Evolutionary conservation across 2,113 vertebrate genomes (phyloP), one percentile per base, ranked within the genome.

Genomic region (Tyto alba): DNA sequence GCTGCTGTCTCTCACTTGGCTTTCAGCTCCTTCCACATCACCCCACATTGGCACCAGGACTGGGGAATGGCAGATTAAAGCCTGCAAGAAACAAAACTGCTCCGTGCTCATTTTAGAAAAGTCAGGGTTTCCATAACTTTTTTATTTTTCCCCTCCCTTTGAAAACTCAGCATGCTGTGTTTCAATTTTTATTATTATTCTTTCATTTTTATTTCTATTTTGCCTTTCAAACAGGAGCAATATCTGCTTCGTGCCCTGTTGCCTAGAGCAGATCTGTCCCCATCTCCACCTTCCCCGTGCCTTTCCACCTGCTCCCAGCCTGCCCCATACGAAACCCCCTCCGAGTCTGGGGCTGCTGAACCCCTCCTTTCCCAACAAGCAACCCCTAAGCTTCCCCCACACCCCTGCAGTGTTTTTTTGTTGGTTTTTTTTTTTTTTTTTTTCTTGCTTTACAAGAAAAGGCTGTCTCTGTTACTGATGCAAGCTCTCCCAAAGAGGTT

Each of bases 51-150:
- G 72, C 67, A 14, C 67, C 23, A 1, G 19, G 3, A 30, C 76
- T 41, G 67, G 85, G n/a, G 26, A 45, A 8, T 3, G 4, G 27
- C 53, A 17, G 53, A 16, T n/a, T 59, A 38, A 59, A 73, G 68
- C 53, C 53, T 20, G 18, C 21, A 3, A 40, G 76, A 27, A 52
- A 27, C 25, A 48, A 27, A 75, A 26, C 71, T 1, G 0, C 62
- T 9, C 71, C 1, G 0, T 2, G 3, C 43, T 25, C 19, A 0
- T 30, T 48, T 45, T 16, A 10, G 38, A 30, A 10, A 38, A 67
- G 34, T 18, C 47, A 7, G 45, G 25, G 29, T 78, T 85, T 53
- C 40, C 47, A 40, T 16, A 43, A 12, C 17, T 27, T 22, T 19
- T 26, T 53, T 3, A 25, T 41, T 66, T 38, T 48, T 11, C 3